Conservation (phyloP, 2,797 vertebrate species). For the Leptoclinus maculatus region DNA sequence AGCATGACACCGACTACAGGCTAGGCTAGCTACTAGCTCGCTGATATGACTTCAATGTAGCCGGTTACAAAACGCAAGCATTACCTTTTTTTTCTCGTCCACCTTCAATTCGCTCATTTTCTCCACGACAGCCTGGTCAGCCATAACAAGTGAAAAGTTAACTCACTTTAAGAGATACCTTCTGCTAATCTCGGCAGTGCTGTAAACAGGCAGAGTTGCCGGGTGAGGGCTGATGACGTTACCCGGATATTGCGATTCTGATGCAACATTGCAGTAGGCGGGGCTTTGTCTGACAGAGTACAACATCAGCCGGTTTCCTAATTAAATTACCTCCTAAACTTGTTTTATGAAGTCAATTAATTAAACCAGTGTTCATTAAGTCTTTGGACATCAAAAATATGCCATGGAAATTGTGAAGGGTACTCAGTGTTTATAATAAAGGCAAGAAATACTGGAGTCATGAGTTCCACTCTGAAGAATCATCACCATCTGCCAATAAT, state of each 20-base stretch:
- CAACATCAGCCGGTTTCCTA: background rate
- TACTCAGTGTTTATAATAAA: background rate
- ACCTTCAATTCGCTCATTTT: constrained; percentile 81
- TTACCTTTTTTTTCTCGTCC: constrained; percentile 77
- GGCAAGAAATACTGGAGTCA: background rate
- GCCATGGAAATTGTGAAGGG: no score
- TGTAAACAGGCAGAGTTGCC: background rate
- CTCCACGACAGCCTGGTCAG: constrained; percentile 73
- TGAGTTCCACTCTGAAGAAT: no score
- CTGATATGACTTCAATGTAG: constrained; percentile 1
- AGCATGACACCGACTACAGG: constrained; percentile 38
- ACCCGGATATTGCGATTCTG: constrained; percentile 69
- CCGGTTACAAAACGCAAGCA: fast-evolving
- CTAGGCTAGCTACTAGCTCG: constrained; percentile 51
- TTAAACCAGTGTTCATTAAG: background rate
- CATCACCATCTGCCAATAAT: background rate
- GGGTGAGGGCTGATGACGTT: constrained; percentile 61
- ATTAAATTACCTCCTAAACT: background rate
- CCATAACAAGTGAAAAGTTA: constrained; percentile 59
- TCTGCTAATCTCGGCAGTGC: background rate
- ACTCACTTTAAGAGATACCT: constrained; percentile 12
- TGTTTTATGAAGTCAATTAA: background rate
- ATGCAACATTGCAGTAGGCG: constrained; percentile 66
- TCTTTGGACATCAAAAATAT: background rate
- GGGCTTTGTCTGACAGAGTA: background rate